Evolutionary conservation across 2,888 invertebrate genomes (phyloP), one percentile per base, ranked within the genome.

Genomic region (Lutraria lutraria): DNA sequence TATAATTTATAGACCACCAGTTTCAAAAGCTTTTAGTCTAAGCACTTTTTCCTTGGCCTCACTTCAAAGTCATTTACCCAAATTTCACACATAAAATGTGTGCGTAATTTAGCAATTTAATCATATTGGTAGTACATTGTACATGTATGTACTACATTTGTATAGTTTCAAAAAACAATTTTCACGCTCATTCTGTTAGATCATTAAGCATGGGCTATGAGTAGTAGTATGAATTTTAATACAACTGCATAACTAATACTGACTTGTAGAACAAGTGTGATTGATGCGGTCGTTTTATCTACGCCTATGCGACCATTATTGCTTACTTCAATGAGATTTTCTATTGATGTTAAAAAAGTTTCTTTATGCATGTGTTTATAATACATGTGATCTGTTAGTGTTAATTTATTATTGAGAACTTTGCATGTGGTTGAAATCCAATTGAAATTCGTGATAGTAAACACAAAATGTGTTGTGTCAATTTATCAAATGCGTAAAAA

Each of bases 401-500:
- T 25, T 0, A 25, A 68, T 68, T 76, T 76, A 76, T 76, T 0
- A 34, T 19, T 19, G 34, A 76, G 19, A 25, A 34, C 76, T 76
- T 34, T 34, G 76, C 76, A 76, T 76, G 76, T 76, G 76, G 76
- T 76, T 31, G 19, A 76, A 76, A 76, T 76, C 31, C 6, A 31
- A 76, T 76, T 34, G 34, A 76, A 34, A 34, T 76, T 76, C 19
- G 31, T 34, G 19, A 76, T 76, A 76, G 16, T 34, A 76, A 76
- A 76, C 31, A 76, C 29, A 76, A 34, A 76, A 34, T 25, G 34
- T 76, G 16, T 76, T 56, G 13, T 34, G 19, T 34, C 12, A 25
- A 76, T 76, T 1, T 4, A 76, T 76, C 31, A 34, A 76, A 76
- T 16, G 76, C 31, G 15, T 76, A 34, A 10, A 76, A 76, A 16